These are phyloP conservation scores for Synanthedon formicaeformis DNA, from an alignment of 2,888 invertebrate species.

Conservation along the genomic window DNA sequence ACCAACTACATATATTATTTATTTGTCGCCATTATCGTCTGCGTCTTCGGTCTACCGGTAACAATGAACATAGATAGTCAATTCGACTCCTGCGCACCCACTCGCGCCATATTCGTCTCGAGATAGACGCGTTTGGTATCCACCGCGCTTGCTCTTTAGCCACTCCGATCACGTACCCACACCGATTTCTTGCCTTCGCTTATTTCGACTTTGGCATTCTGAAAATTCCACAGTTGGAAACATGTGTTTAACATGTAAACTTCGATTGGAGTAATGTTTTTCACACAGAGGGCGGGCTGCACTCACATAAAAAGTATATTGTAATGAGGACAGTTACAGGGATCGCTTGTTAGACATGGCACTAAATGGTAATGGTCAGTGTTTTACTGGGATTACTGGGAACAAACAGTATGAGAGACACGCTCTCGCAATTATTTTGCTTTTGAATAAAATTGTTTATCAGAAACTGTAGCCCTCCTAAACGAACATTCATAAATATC, in stretches of 20 bases:
- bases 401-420: too few species aligned
- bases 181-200: conserved; percentile 31
- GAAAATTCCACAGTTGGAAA: conserved; percentile 34
- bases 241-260: conserved; percentile 16
- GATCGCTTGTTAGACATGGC: neutral
- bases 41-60: conserved; percentile 2
- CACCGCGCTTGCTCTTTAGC: conserved; percentile 26
- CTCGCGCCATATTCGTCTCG: conserved; percentile 34
- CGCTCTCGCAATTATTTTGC: too few species aligned
- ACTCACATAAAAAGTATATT: neutral
- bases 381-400: neutral
- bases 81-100: conserved; percentile 17
- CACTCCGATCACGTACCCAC: conserved; percentile 35
- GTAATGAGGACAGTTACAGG: neutral
- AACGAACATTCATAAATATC: too few species aligned
- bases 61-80: conserved; percentile 10
- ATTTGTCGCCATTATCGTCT: conserved; percentile 7
- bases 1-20: neutral
- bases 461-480: too few species aligned
- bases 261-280: conserved; percentile 2
- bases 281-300: neutral
- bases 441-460: too few species aligned
- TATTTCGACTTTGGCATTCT: conserved; percentile 21
- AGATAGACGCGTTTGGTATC: conserved; percentile 30
- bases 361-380: neutral